These are phyloP conservation scores for Eulemur rubriventer DNA, from an alignment of 2,797 vertebrate genomes.

Conservation along the genomic window DNA sequence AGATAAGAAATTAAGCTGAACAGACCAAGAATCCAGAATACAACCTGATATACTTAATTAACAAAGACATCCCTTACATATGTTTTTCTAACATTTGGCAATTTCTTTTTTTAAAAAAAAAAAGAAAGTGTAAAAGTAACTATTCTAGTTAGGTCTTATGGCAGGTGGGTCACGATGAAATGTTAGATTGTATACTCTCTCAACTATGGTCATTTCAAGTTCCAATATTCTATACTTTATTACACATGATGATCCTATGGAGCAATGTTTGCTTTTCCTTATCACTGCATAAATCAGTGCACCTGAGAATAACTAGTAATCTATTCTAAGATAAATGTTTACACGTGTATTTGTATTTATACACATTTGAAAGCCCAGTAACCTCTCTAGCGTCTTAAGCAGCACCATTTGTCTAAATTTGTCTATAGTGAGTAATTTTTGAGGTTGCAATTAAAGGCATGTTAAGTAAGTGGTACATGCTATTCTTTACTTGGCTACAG, in stretches of 20 bases:
- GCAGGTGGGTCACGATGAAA: constrained; percentile 21
- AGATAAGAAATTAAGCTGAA: constrained; percentile 3
- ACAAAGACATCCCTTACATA: not conserved
- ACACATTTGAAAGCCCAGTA: constrained; percentile 53
- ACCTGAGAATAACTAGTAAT: constrained; percentile 38
- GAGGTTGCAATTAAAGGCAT: constrained; percentile 23
- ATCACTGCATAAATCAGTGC: constrained; percentile 25
- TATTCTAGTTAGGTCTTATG: not conserved
- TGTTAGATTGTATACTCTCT: not conserved
- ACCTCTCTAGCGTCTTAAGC: constrained; percentile 16
- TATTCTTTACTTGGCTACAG: constrained; percentile 22
- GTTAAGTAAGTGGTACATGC: constrained; percentile 5
- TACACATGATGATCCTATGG: constrained; percentile 22
- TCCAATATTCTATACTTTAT: constrained; percentile 34
- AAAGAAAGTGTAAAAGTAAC: not conserved
- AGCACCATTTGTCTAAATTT: constrained; percentile 50
- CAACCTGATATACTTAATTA: constrained; percentile 36
- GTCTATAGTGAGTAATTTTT: constrained; percentile 38
- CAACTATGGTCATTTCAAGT: constrained; percentile 38
- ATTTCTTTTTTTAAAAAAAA: not conserved
- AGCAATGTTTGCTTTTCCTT: constrained; percentile 21
- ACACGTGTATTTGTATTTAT: constrained; percentile 2
- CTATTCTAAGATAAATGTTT: not conserved
- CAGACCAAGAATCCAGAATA: constrained; percentile 32
- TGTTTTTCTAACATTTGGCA: constrained; percentile 30